phyloP scores from a whole-genome alignment of 2,797 vertebrate species.

The Argya squamiceps region DNA sequence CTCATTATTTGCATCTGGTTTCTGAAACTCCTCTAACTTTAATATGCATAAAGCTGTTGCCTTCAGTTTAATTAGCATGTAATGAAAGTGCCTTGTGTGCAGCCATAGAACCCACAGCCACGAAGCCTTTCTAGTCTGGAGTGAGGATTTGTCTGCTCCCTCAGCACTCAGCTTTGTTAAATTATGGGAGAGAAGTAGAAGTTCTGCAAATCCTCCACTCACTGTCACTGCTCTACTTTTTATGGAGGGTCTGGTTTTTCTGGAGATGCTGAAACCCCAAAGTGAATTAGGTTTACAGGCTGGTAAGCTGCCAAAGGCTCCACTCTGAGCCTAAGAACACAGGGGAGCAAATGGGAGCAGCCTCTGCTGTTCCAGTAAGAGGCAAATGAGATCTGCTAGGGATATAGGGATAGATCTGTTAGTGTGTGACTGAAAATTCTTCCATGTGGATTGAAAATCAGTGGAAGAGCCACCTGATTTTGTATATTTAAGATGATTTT shows the following conservation, averaged over 20 bases:
- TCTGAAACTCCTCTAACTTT: background rate
- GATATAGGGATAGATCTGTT: background rate
- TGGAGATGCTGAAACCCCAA: background rate
- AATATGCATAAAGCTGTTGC: background rate
- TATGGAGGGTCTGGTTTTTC: background rate
- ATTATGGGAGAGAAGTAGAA: background rate
- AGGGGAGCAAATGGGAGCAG: background rate
- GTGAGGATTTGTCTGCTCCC: background rate
- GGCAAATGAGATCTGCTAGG: background rate
- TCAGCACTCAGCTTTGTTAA: background rate
- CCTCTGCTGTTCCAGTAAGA: background rate
- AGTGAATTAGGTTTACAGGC: background rate
- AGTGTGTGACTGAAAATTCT: background rate
- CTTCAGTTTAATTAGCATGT: conserved; percentile 13
- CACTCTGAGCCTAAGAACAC: background rate
- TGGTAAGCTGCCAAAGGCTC: background rate
- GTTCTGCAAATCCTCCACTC: background rate
- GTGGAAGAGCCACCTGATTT: background rate
- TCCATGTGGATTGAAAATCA: background rate
- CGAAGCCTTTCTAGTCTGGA: background rate
- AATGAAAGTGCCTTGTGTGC: background rate
- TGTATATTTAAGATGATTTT: background rate
- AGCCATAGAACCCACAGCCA: background rate
- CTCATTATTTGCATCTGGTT: conserved; percentile 4
- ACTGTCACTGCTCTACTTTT: background rate